Conservation (phyloP, 2,888 invertebrate genomes). For the Drosophila dives region DNA sequence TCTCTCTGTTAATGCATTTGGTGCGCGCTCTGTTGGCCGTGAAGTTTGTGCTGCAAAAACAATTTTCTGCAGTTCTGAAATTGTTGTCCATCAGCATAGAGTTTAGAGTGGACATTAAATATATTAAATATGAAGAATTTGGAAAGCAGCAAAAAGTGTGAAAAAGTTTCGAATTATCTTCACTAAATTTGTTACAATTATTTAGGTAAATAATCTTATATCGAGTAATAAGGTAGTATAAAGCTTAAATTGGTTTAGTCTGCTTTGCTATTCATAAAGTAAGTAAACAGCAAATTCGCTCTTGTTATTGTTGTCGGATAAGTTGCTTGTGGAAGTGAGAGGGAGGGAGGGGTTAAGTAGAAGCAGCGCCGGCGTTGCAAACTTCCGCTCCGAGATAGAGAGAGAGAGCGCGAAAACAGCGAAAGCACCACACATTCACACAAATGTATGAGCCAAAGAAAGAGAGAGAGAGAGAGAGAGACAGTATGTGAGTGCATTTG, state of each 20-base stretch:
- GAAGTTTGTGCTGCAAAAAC: constrained; percentile 66
- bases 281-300: constrained; percentile 43
- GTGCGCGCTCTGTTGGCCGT: constrained; percentile 70
- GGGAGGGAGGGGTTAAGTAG: constrained; percentile 16
- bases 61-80: constrained; percentile 44
- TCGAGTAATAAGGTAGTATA: neutral
- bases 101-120: constrained; percentile 46
- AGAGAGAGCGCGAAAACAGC: constrained; percentile 22
- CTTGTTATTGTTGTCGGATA: constrained; percentile 38
- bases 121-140: constrained; percentile 1
- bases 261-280: constrained; percentile 32
- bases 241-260: constrained; percentile 24
- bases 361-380: constrained; percentile 56
- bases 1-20: constrained; percentile 50
- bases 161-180: neutral
- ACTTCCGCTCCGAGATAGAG: constrained; percentile 59
- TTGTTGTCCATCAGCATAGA: constrained; percentile 43
- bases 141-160: neutral
- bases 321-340: neutral
- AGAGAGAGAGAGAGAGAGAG: constrained; percentile 13
- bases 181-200: neutral
- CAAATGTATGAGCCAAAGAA: neutral
- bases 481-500: constrained; percentile 28
- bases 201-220: neutral
- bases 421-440: constrained; percentile 44